Conservation (phyloP, 2,888 invertebrate genomes). For the Polydrusus tereticollis region DNA sequence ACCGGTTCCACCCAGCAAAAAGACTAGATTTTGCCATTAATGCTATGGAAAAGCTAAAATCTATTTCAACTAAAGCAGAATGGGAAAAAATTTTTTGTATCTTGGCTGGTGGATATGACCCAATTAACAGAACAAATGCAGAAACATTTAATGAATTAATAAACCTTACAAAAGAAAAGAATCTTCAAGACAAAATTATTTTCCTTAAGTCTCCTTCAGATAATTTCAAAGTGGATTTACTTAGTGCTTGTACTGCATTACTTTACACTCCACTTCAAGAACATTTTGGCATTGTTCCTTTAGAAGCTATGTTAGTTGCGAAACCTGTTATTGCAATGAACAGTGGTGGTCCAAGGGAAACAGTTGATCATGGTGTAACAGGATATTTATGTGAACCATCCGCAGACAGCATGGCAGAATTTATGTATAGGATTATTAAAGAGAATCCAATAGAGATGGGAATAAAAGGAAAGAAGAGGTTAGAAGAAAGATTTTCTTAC, state of each 20-base stretch:
- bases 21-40: slow-evolving; percentile 88
- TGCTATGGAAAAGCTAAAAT: slow-evolving; percentile 79
- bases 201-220: slow-evolving; percentile 92
- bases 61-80: slow-evolving; percentile 69
- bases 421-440: slow-evolving; percentile 78
- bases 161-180: slow-evolving; percentile 74
- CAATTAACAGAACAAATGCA: slow-evolving; percentile 87
- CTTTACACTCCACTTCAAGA: slow-evolving; percentile 97
- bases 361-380: slow-evolving; percentile 83
- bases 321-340: slow-evolving; percentile 96
- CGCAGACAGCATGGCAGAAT: slow-evolving; percentile 80
- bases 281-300: slow-evolving; percentile 99
- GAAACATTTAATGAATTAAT: slow-evolving; percentile 85
- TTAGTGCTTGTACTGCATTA: slow-evolving; percentile 81
- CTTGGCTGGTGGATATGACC: slow-evolving; percentile 97
- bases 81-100: slow-evolving; percentile 84
- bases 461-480: slow-evolving; percentile 79
- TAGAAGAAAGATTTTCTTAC: slow-evolving; percentile 87
- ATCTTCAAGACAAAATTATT: slow-evolving; percentile 79
- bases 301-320: slow-evolving; percentile 96
- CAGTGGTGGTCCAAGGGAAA: slow-evolving; percentile 96
- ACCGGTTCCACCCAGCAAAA: slow-evolving; percentile 97
- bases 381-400: slow-evolving; percentile 84
- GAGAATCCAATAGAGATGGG: slow-evolving; percentile 79
- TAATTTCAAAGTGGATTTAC: slow-evolving; percentile 82